Evolutionary conservation across 2,888 invertebrate genomes (phyloP).

Genomic region (Monopis laevigella): DNA sequence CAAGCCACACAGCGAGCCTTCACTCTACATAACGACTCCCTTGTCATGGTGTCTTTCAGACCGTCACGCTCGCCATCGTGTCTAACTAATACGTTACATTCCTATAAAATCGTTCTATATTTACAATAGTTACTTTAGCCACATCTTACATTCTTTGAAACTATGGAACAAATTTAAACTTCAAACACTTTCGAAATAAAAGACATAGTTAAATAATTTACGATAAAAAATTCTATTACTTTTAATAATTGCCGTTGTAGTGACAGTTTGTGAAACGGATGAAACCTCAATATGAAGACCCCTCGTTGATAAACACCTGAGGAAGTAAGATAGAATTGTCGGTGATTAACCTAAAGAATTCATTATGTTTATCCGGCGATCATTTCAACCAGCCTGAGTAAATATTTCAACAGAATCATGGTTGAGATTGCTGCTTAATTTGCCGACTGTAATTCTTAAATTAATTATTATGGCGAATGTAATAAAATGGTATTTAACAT

Average conservation of each 20-base stretch:
- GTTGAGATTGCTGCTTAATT: no score
- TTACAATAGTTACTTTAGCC: no score
- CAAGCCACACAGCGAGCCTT: conserved; percentile 34
- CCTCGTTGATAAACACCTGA: conserved; percentile 41
- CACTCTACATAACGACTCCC: conserved; percentile 4
- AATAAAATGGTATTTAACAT: no score
- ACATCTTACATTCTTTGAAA: no score
- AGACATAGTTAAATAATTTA: no score
- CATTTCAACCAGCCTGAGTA: no score
- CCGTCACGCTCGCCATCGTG: conserved; percentile 4
- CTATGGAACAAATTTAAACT: no score
- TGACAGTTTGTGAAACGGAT: conserved; percentile 23
- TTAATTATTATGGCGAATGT: no score
- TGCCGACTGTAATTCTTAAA: no score
- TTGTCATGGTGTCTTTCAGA: conserved; percentile 3
- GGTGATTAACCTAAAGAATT: conserved; percentile 49
- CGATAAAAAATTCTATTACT: conserved; percentile 1
- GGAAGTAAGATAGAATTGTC: conserved; percentile 28
- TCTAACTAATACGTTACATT: conserved; percentile 7
- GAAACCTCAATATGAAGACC: conserved; percentile 26
- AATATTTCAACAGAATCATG: no score
- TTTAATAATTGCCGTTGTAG: conserved; percentile 2
- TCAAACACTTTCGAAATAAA: no score
- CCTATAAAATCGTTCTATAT: no score
- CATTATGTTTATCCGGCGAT: conserved; percentile 52